Percentiles rank a stretch among this genome's conserved stretches.
Evolutionary conservation across 2,888 invertebrate species (phyloP).

Genomic region (Epiblema foenella): DNA sequence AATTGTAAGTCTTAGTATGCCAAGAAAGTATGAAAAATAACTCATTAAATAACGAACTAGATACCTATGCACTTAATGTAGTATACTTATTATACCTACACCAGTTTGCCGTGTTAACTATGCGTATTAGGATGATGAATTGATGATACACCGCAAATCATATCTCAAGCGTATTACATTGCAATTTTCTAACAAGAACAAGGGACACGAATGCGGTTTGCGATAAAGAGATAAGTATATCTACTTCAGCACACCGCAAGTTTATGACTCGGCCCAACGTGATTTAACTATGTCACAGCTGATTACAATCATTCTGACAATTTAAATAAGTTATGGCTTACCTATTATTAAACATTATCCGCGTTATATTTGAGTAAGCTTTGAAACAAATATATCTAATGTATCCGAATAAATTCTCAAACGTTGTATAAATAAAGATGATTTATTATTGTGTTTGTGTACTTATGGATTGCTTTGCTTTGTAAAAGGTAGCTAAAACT

Average conservation of each 20-base stretch:
- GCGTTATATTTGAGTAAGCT: no score
- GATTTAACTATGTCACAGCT: no score
- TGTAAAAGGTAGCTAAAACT: no score
- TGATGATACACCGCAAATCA: background rate
- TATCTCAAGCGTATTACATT: background rate
- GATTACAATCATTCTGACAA: no score
- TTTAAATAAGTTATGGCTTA: no score
- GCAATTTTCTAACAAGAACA: background rate
- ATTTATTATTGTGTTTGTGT: no score
- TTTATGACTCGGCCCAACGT: no score
- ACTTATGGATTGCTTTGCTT: no score
- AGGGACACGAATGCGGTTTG: background rate
- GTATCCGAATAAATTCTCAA: no score
- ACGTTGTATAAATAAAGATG: background rate
- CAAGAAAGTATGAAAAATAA: background rate
- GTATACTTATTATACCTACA: background rate
- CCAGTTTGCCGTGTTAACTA: background rate
- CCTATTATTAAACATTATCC: no score
- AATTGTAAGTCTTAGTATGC: background rate
- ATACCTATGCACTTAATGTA: background rate
- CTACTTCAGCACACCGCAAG: background rate
- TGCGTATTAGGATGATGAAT: background rate
- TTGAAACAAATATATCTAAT: no score
- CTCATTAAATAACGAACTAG: background rate
- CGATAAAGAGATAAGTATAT: background rate